A percentile compares a stretch with the other conserved stretches of the same genome.
phyloP scores from a whole-genome alignment of 2,888 invertebrate genomes.

The Sphecodes monilicornis region DNA sequence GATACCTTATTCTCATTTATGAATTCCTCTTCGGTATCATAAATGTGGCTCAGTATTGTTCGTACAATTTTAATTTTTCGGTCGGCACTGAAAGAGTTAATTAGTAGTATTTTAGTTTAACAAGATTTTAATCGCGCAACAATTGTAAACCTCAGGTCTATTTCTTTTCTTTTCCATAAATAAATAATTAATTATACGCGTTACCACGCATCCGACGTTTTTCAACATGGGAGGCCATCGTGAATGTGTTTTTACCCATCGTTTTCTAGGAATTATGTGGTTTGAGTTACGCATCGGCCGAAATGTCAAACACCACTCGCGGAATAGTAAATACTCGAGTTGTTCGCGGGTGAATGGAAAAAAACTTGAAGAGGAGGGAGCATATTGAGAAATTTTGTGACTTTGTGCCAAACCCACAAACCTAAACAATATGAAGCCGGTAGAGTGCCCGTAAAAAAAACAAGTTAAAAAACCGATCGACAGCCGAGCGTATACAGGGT shows the following conservation, averaged over 20 bases:
- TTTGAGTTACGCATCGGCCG: neutral
- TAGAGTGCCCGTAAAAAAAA: neutral
- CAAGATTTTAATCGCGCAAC: no score
- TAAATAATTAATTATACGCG: no score
- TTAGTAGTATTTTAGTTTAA: no score
- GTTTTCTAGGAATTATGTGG: neutral
- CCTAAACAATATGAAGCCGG: slow-evolving; percentile 15
- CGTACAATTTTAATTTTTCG: no score
- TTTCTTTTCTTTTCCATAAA: no score
- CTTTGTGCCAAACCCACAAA: neutral
- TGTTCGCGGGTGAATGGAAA: neutral
- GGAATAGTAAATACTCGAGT: slow-evolving; percentile 17
- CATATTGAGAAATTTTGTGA: neutral
- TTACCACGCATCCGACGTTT: no score
- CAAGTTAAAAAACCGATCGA: neutral
- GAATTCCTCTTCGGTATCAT: no score
- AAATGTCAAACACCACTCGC: slow-evolving; percentile 1
- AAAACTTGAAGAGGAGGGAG: neutral
- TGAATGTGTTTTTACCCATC: neutral
- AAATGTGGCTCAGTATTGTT: no score
- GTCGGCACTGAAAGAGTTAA: no score
- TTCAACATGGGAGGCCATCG: neutral
- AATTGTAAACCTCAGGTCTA: no score
- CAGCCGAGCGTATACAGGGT: neutral
- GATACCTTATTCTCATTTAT: no score